A percentile compares a stretch with the other conserved stretches of the same genome.
These are phyloP conservation scores for Pachypeltis micranthus DNA, from an alignment of 1,140 invertebrate genomes.

Conservation along the genomic window DNA sequence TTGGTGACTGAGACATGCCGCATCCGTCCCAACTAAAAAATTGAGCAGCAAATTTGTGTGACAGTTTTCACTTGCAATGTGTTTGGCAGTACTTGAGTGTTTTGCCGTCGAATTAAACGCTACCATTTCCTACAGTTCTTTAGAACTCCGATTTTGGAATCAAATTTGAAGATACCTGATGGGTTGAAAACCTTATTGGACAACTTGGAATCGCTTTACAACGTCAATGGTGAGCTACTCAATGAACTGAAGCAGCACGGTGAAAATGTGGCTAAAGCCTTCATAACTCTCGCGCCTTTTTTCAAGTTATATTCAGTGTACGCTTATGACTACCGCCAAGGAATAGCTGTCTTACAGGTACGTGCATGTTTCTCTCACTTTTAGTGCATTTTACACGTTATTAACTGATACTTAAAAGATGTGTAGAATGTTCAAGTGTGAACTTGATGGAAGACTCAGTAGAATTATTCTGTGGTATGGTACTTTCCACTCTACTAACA, in stretches of 20 bases:
- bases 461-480: too few species aligned
- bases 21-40: too few species aligned
- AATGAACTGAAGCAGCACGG: conserved; percentile 46
- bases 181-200: conserved; percentile 51
- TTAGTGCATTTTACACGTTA: conserved; percentile 2
- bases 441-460: too few species aligned
- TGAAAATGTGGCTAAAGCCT: conserved; percentile 50
- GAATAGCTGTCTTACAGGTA: conserved; percentile 27
- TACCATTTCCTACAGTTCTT: conserved; percentile 45
- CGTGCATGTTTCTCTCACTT: too few species aligned
- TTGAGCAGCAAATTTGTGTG: too few species aligned
- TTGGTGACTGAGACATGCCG: too few species aligned
- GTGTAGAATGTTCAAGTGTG: too few species aligned
- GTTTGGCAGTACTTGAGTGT: too few species aligned
- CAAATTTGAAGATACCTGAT: conserved; percentile 43
- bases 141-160: conserved; percentile 48
- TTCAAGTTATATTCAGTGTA: conserved; percentile 67
- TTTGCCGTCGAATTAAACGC: too few species aligned
- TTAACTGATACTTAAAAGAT: background rate
- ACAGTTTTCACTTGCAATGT: too few species aligned
- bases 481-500: too few species aligned
- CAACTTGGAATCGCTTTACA: conserved; percentile 57
- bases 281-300: conserved; percentile 58
- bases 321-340: conserved; percentile 58
- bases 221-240: conserved; percentile 54